Conservation (phyloP, 2,888 invertebrate species). For the Imbricaverruca yamaguchii region DNA sequence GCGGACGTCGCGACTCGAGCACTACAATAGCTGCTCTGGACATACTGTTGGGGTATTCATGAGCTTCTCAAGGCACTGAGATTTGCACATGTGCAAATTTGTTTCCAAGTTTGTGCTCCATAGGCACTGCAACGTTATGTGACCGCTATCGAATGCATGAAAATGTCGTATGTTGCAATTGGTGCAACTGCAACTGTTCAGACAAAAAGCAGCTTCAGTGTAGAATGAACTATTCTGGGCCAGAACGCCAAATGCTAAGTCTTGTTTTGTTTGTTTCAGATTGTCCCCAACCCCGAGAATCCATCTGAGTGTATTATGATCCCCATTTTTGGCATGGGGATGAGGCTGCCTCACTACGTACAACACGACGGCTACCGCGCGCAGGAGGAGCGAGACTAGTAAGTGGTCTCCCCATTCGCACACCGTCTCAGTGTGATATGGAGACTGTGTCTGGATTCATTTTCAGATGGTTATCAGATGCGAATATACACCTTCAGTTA, state of each 20-base stretch:
- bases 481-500: too few species aligned
- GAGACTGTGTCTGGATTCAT: too few species aligned
- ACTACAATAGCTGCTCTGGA: too few species aligned
- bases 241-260: not conserved
- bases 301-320: not conserved
- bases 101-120: too few species aligned
- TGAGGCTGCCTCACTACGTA: slow-evolving; percentile 5
- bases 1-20: too few species aligned
- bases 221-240: not conserved
- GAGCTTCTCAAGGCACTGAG: too few species aligned
- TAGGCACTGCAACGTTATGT: not conserved
- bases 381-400: slow-evolving; percentile 11
- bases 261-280: not conserved
- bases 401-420: not conserved
- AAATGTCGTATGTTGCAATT: not conserved
- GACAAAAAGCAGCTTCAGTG: not conserved
- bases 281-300: not conserved
- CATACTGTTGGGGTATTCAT: too few species aligned
- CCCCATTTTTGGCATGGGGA: slow-evolving; percentile 12
- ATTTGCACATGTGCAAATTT: too few species aligned
- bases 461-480: too few species aligned
- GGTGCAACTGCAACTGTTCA: not conserved
- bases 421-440: too few species aligned
- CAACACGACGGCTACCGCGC: not conserved
- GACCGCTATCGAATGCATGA: not conserved